Base-by-base conservation (phyloP, 2,797 vertebrate genomes). In the Lepus townsendii region DNA sequence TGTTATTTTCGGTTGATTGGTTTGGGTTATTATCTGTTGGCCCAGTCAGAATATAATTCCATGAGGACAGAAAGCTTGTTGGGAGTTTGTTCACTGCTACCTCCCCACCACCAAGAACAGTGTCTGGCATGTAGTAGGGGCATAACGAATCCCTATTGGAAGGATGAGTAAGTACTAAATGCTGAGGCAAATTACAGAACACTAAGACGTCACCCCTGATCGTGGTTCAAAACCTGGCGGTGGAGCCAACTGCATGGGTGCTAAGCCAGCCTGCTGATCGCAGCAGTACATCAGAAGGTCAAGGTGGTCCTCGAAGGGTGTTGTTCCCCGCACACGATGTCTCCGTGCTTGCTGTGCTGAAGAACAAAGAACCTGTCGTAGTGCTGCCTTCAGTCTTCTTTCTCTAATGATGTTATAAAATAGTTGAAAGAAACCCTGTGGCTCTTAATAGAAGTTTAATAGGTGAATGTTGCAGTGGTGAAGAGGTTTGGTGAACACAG, bases 401-500 rank as follows among this genome's bases (percentile, higher is more conserved):
- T 86, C 27, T 91, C 79, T 93, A 69, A 47, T 65, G 79, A 1
- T 35, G 3, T 47, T 93, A 32, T 20, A 42, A 77, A 87, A 95
- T 9, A 54, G 3, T 52, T 87, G 47, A 83, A 82, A 32, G 69
- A 65, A 77, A 75, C 79, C 7, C 12, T 82, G 5, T 38, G 47
- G 0, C 24, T 73, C 1, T 69, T 91, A 35, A 66, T 50, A 82
- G 73, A 73, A 93, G 38, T 88, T 82, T 65, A 62, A 52, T 30
- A 35, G n/a, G 42, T 79, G 35, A 69, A 83, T n/a, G 1, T 75
- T 76, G 16, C 35, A 62, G 30, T 63, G 50, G 60, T 26, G 69
- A 20, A 30, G 52, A 66, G 19, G 14, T 80, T 22, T 83, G 19
- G 54, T 35, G 54, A 79, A 79, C 24, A 32, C 0, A 68, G 57